These are phyloP conservation scores for Falco punctatus DNA, from an alignment of 2,113 vertebrate genomes.

Conservation along the genomic window DNA sequence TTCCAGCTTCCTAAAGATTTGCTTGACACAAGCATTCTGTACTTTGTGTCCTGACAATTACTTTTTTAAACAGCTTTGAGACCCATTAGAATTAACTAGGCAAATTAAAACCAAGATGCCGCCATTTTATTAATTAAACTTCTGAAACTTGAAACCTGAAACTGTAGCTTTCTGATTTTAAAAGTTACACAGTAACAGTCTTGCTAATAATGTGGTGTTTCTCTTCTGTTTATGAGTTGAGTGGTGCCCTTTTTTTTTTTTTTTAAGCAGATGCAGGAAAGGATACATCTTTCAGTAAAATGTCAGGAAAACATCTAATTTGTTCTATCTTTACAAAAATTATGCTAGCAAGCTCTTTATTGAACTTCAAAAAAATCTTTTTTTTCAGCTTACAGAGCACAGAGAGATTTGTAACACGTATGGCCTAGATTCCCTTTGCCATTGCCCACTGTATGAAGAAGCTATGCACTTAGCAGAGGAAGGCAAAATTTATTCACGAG, in stretches of 20 bases:
- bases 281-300: not conserved
- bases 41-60: not conserved
- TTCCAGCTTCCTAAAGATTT: not conserved
- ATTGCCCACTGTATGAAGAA: conserved; percentile 90
- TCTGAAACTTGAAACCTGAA: not conserved
- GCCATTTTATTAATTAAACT: not conserved
- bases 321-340: not conserved
- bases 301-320: not conserved
- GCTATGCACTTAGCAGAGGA: conserved; percentile 92
- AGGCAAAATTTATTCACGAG: conserved; percentile 90
- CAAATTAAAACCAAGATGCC: not conserved
- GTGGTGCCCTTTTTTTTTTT: not conserved
- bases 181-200: not conserved
- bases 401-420: conserved; percentile 74
- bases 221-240: not conserved
- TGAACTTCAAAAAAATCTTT: not conserved
- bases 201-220: not conserved
- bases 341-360: not conserved
- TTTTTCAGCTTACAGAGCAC: conserved; percentile 84
- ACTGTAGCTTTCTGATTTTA: not conserved
- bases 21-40: not conserved
- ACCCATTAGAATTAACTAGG: not conserved
- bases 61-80: not conserved
- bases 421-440: conserved; percentile 80
- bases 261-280: not conserved